These are phyloP conservation scores for Drosophila subpulchrella DNA, from an alignment of 1,140 invertebrate species.

Conservation along the genomic window DNA sequence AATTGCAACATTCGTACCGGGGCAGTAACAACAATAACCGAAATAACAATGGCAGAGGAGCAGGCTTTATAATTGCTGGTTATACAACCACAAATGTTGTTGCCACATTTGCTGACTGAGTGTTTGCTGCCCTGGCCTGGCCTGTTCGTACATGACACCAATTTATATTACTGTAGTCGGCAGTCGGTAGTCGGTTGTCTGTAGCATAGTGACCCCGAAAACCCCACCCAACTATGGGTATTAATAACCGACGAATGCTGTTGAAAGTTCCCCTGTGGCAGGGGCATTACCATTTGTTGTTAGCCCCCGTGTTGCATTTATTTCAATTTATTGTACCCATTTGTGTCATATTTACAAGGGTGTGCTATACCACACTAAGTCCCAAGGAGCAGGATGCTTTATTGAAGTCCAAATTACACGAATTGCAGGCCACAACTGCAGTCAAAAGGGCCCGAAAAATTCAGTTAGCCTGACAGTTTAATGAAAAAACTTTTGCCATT, in stretches of 20 bases:
- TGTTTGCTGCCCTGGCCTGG: conserved; percentile 4
- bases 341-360: conserved; percentile 64
- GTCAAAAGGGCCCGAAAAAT: conserved; percentile 12
- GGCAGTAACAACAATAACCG: conserved; percentile 50
- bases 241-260: conserved; percentile 58
- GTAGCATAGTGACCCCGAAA: conserved; percentile 21
- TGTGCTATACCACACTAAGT: conserved; percentile 11
- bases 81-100: conserved; percentile 63
- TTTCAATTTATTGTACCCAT: conserved; percentile 58
- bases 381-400: conserved; percentile 9
- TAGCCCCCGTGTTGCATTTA: conserved; percentile 44
- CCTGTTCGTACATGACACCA: conserved; percentile 44
- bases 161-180: conserved; percentile 45
- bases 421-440: conserved; percentile 35
- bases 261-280: conserved; percentile 54
- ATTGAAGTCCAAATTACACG: conserved; percentile 42
- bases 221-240: neutral
- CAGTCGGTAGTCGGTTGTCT: neutral
- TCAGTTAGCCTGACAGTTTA: conserved; percentile 55
- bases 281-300: conserved; percentile 38
- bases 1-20: conserved; percentile 27
- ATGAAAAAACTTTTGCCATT: conserved; percentile 74
- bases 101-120: conserved; percentile 37
- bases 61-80: conserved; percentile 69
- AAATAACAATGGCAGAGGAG: conserved; percentile 38